phyloP scores from a whole-genome alignment of 2,113 vertebrate species.

The Polypterus bichir region DNA sequence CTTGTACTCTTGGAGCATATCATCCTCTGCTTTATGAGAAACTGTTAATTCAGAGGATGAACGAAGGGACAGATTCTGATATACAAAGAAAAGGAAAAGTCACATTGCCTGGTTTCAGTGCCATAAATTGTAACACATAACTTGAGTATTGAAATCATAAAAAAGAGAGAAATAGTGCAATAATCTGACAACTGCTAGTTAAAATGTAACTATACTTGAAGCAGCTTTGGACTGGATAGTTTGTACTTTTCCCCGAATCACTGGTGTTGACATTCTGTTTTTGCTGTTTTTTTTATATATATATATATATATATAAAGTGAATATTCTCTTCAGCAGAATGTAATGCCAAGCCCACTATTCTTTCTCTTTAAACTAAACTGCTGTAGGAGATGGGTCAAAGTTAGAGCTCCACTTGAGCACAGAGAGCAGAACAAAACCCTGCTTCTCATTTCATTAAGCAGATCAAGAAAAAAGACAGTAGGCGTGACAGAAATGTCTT shows the following conservation, averaged over 20 bases:
- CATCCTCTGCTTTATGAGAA: slow-evolving; percentile 92
- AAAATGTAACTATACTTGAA: slow-evolving; percentile 52
- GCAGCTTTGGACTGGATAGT: slow-evolving; percentile 37
- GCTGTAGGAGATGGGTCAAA: too few relatives aligned
- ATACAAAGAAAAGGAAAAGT: slow-evolving; percentile 74
- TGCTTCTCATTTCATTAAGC: too few relatives aligned
- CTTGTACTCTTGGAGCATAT: slow-evolving; percentile 91
- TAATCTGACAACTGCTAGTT: slow-evolving; percentile 54
- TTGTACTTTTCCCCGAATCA: slow-evolving; percentile 8
- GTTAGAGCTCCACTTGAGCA: too few relatives aligned
- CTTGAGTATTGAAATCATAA: slow-evolving; percentile 24
- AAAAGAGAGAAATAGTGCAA: slow-evolving; percentile 35
- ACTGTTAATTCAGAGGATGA: slow-evolving; percentile 79
- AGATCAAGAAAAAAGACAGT: too few relatives aligned
- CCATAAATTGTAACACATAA: slow-evolving; percentile 58
- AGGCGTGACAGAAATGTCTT: too few relatives aligned
- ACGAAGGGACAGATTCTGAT: slow-evolving; percentile 64
- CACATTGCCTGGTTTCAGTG: slow-evolving; percentile 75
- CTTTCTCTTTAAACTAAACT: too few relatives aligned
- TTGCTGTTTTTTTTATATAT: background rate
- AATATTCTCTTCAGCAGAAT: too few relatives aligned
- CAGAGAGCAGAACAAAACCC: too few relatives aligned
- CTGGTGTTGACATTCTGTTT: background rate
- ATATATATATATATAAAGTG: too few relatives aligned
- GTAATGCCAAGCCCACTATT: too few relatives aligned